Conservation (phyloP, 2,888 invertebrate species). For the Nomada lathburiana region DNA sequence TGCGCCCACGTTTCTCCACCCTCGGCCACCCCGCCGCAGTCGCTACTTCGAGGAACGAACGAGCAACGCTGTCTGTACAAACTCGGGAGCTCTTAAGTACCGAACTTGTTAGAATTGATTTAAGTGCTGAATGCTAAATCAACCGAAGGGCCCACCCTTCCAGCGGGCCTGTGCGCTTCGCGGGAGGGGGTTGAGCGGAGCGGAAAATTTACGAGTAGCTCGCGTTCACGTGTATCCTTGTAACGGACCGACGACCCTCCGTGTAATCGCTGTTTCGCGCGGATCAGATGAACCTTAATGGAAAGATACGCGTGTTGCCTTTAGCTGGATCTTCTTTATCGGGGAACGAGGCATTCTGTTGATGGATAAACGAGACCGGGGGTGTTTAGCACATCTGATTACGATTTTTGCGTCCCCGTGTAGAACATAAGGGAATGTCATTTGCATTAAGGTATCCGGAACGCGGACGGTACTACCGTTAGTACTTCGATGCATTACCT, state of each 20-base stretch:
- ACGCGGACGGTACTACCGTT: no score
- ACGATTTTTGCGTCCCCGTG: no score
- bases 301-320: slow-evolving; percentile 44
- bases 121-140: slow-evolving; percentile 85
- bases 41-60: slow-evolving; percentile 68
- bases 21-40: slow-evolving; percentile 48
- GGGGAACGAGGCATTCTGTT: not conserved
- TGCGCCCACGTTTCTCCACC: slow-evolving; percentile 77
- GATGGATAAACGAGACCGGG: not conserved
- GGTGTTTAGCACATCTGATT: no score
- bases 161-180: slow-evolving; percentile 38
- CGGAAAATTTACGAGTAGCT: slow-evolving; percentile 78
- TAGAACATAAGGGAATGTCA: no score
- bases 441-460: no score
- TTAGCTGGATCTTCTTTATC: not conserved
- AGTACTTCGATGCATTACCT: no score
- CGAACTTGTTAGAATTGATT: slow-evolving; percentile 84
- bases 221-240: slow-evolving; percentile 64
- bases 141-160: slow-evolving; percentile 79
- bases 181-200: slow-evolving; percentile 19
- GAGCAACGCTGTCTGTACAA: slow-evolving; percentile 77
- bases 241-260: slow-evolving; percentile 56
- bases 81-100: slow-evolving; percentile 83
- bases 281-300: slow-evolving; percentile 64
- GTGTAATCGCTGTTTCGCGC: slow-evolving; percentile 67